Evolutionary conservation across 2,888 invertebrate species (phyloP).

Genomic region (Acronicta alni): DNA sequence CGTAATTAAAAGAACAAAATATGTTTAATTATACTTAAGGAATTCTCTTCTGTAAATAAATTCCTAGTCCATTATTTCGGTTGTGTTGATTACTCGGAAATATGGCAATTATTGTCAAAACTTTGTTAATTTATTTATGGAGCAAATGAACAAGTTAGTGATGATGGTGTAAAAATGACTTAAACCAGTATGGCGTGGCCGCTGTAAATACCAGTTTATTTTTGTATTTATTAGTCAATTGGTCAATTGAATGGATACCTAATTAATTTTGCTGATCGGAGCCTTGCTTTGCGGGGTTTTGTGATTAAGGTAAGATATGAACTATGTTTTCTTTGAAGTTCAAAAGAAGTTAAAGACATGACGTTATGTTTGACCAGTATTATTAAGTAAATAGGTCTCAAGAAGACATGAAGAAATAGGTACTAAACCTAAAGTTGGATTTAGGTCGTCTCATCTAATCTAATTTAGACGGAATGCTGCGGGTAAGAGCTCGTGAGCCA

Average conservation of each 20-base stretch:
- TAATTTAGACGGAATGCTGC: conserved; percentile 1
- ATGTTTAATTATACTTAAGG: conserved; percentile 21
- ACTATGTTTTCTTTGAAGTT: too few relatives aligned
- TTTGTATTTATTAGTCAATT: too few relatives aligned
- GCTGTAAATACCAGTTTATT: too few relatives aligned
- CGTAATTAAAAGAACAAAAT: conserved; percentile 25
- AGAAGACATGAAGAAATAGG: not conserved
- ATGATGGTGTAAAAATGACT: conserved; percentile 58
- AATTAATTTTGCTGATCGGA: too few relatives aligned
- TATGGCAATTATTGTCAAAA: conserved; percentile 70
- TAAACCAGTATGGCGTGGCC: conserved; percentile 2
- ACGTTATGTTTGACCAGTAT: not conserved
- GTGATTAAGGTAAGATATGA: too few relatives aligned
- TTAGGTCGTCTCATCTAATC: conserved; percentile 7
- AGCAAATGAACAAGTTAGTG: conserved; percentile 63
- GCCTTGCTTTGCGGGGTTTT: too few relatives aligned
- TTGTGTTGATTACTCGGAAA: conserved; percentile 50
- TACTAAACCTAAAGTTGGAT: conserved; percentile 5
- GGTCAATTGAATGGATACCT: too few relatives aligned
- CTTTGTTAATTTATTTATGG: conserved; percentile 66
- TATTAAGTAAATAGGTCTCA: not conserved
- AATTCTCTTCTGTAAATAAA: conserved; percentile 26
- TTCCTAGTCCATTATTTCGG: conserved; percentile 36
- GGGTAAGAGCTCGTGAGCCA: conserved; percentile 5
- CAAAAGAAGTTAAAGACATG: too few relatives aligned